Base-by-base conservation (phyloP, 2,113 vertebrate genomes). In the Grammomys dolichurus region DNA sequence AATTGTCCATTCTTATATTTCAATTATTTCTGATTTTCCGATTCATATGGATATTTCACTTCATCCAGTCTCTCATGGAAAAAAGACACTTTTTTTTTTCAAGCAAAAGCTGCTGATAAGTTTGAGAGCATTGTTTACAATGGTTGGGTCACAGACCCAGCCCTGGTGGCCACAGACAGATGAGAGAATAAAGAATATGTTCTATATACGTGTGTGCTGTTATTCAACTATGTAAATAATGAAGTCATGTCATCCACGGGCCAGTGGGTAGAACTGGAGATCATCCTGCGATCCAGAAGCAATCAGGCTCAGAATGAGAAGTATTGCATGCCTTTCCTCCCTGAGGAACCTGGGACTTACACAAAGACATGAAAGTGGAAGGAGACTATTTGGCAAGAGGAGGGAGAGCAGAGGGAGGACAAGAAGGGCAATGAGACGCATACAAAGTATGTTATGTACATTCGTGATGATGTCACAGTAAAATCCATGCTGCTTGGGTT, bases 31-130 rank as follows among this genome's bases (percentile, higher is more conserved):
- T 85, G 36, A 77, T 48, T 91, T 92, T 48, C 31, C 63, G 10
- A 56, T 46, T 63, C 12, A 43, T 87, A 28, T 33, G 84, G 87
- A 65, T 90, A n/a, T 48, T 17, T 95, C 19, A 46, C 90, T 75
- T 95, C 16, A 89, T 26, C 14, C 13, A 48, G 84, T 91, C 16
- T 77, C 26, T 67, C 75, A 85, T 46, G 11, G 51, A 90, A 91
- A 91, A 20, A 58, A 56, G 67, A 87, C 82, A 63, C 58, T 5
- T n/a, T 84, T 63, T 85, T 95, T 85, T 75, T 43, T 95, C 10
- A 82, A 89, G 14, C 3, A 96, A 93, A 95, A 58, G 2, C 69
- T 96, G 43, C 70, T 54, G 46, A n/a, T 40, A 56, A 67, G 36
- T 72, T 28, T 58, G 7, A 75, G 36, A 70, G 70, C 16, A 7